These are phyloP conservation scores for Picus viridis DNA, from an alignment of 2,797 vertebrate species.

Conservation along the genomic window DNA sequence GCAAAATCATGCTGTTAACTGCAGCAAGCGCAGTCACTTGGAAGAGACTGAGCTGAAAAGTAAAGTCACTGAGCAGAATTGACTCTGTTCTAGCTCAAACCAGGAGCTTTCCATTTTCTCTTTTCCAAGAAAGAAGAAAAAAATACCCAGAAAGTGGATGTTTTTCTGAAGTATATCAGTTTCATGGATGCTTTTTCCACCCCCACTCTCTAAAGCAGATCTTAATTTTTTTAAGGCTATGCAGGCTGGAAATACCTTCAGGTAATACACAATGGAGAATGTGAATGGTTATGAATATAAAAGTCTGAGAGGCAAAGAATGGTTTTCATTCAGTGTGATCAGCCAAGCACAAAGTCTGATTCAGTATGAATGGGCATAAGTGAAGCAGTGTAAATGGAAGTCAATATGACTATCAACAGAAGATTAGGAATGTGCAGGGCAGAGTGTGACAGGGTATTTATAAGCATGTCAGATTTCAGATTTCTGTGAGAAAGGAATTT, in stretches of 20 bases:
- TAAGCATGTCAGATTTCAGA: not conserved
- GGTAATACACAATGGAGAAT: not conserved
- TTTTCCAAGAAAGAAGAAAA: not conserved
- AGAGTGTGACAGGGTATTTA: not conserved
- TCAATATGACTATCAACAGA: not conserved
- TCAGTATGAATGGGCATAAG: not conserved
- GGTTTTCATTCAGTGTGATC: not conserved
- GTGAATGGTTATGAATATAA: not conserved
- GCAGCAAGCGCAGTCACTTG: too few relatives aligned
- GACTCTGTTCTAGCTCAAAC: too few relatives aligned
- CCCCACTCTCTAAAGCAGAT: not conserved
- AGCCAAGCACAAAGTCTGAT: not conserved
- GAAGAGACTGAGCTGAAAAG: too few relatives aligned
- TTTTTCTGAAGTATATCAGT: not conserved
- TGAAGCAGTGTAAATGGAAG: not conserved
- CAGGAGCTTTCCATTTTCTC: not conserved
- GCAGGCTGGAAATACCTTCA: not conserved
- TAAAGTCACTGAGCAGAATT: too few relatives aligned
- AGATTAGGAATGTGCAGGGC: not conserved
- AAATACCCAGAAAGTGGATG: not conserved
- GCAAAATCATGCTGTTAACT: too few relatives aligned
- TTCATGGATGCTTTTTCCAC: not conserved
- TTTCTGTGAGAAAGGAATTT: not conserved
- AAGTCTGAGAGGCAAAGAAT: not conserved
- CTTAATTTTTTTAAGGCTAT: constrained; percentile 1